phyloP scores from a whole-genome alignment of 2,113 vertebrate species.

The Dasyornis broadbenti region DNA sequence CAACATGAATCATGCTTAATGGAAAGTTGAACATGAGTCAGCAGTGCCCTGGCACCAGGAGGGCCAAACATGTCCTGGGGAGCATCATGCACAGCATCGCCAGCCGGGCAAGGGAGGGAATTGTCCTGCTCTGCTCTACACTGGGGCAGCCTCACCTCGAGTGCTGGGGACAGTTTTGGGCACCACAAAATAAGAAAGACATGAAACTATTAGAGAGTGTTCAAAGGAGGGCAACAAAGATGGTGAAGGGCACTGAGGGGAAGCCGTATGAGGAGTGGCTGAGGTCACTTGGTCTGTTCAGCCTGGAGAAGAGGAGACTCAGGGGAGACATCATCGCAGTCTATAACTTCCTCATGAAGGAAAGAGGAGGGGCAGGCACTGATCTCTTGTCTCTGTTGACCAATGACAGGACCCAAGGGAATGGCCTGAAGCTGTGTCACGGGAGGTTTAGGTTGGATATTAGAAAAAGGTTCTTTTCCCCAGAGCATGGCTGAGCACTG shows the following conservation, averaged over 20 bases:
- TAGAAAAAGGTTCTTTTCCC: neutral
- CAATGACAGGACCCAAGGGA: neutral
- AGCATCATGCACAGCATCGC: fast-evolving
- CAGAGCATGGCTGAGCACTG: fast-evolving
- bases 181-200: neutral
- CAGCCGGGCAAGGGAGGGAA: fast-evolving
- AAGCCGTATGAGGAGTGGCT: fast-evolving
- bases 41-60: neutral
- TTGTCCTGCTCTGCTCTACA: neutral
- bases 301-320: neutral
- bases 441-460: neutral
- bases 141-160: fast-evolving
- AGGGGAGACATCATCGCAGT: neutral
- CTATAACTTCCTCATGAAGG: fast-evolving
- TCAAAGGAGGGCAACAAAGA: neutral
- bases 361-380: neutral
- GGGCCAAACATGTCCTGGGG: fast-evolving
- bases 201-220: neutral
- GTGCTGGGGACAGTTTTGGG: neutral
- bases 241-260: neutral
- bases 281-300: neutral
- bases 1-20: neutral
- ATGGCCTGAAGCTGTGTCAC: neutral
- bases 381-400: neutral
- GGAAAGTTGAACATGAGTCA: neutral